A percentile compares a stretch with the other conserved stretches of the same genome.
phyloP scores from a whole-genome alignment of 2,113 vertebrate genomes.

The Dipodomys stephensi region DNA sequence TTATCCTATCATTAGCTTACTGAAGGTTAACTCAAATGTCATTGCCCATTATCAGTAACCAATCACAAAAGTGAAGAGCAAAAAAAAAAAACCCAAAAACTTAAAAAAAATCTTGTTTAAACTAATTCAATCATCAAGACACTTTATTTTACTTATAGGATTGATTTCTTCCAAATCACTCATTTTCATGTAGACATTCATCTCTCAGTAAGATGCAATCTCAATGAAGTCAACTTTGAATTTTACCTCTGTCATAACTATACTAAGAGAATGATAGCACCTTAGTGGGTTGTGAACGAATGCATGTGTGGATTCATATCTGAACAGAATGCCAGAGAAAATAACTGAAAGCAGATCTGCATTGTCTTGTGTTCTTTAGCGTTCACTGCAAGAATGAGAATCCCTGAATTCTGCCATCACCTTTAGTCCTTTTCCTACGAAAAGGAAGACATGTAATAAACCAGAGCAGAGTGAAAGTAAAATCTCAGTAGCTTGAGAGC shows the following conservation, averaged over 20 bases:
- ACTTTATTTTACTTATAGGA: constrained; percentile 19
- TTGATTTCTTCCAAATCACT: not conserved
- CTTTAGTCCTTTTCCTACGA: not conserved
- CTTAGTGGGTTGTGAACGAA: not conserved
- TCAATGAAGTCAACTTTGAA: constrained; percentile 2
- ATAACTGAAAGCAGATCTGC: not conserved
- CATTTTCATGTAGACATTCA: not conserved
- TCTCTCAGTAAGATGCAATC: not conserved
- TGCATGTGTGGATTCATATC: not conserved
- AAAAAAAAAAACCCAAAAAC: no score
- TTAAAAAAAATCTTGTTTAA: not conserved
- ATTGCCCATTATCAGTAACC: constrained; percentile 25
- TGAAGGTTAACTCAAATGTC: not conserved
- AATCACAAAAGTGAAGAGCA: not conserved
- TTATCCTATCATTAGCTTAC: not conserved
- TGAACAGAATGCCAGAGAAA: not conserved
- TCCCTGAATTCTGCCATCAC: not conserved
- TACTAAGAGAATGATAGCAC: not conserved
- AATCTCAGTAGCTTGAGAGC: no score
- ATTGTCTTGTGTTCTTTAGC: no score
- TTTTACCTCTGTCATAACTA: not conserved
- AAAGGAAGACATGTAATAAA: not conserved
- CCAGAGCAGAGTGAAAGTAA: not conserved
- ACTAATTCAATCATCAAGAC: not conserved
- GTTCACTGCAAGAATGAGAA: constrained; percentile 17